Evolutionary conservation across 2,888 invertebrate species (phyloP).

Genomic region (Caenorhabditis uteleia): DNA sequence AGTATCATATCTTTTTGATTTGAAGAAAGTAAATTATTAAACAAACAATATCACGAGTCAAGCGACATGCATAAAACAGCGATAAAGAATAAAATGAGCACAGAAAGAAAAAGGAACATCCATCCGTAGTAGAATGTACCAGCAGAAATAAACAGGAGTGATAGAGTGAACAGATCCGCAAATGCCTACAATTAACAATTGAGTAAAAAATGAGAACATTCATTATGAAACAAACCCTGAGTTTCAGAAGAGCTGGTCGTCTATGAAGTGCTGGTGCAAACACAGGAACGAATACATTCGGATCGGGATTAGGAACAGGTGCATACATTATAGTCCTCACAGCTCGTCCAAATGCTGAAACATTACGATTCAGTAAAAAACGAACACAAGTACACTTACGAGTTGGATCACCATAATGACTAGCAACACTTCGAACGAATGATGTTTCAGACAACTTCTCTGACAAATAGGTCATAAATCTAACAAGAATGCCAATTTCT

Average conservation of each 20-base stretch:
- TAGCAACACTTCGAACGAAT: conserved; percentile 3
- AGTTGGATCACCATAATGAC: conserved; percentile 6
- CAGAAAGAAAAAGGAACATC: neutral
- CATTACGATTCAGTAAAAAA: neutral
- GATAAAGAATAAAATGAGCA: neutral
- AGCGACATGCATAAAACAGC: neutral
- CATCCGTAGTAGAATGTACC: neutral
- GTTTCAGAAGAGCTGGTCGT: conserved; percentile 33
- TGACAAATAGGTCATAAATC: conserved; percentile 13
- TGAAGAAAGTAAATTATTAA: no score
- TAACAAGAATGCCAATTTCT: no score
- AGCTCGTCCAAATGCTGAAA: conserved; percentile 25
- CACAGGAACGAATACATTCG: conserved; percentile 23
- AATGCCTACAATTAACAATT: neutral
- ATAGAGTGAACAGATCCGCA: neutral
- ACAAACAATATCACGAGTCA: neutral
- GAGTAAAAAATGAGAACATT: neutral
- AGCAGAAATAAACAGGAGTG: neutral
- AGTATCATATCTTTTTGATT: no score
- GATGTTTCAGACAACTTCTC: neutral
- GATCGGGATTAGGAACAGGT: conserved; percentile 39
- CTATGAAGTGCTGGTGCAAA: conserved; percentile 21
- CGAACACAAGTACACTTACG: conserved; percentile 14
- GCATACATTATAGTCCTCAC: conserved; percentile 44
- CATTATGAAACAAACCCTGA: no score